Evolutionary conservation across 2,888 invertebrate species (phyloP).

Genomic region (Calameuta filiformis): DNA sequence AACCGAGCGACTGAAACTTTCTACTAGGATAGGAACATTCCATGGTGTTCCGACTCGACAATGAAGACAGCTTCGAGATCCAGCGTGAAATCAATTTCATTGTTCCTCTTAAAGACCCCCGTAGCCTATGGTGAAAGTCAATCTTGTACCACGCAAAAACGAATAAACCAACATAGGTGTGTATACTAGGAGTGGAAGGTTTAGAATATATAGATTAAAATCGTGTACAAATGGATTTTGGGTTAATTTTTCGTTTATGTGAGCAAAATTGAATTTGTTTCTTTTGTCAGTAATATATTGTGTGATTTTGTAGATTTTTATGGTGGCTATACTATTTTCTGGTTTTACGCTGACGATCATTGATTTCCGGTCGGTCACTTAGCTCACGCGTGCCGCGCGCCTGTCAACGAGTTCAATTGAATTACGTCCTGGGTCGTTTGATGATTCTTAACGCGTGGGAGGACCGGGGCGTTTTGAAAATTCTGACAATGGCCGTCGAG

Average conservation of each 20-base stretch:
- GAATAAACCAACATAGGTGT: background rate
- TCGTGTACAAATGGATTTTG: background rate
- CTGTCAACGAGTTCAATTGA: background rate
- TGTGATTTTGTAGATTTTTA: background rate
- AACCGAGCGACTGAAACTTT: background rate
- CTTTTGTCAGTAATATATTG: background rate
- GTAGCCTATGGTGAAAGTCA: background rate
- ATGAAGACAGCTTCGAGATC: slow-evolving; percentile 1
- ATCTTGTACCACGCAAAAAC: background rate
- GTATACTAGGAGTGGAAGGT: background rate
- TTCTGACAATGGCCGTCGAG: background rate
- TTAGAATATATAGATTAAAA: background rate
- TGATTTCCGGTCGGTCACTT: background rate
- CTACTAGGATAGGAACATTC: background rate
- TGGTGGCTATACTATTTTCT: background rate
- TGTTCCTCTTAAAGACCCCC: background rate
- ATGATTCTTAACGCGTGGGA: background rate
- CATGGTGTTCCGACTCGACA: background rate
- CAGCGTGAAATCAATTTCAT: slow-evolving; percentile 8
- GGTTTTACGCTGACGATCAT: background rate
- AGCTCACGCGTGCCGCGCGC: background rate
- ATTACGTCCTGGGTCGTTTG: background rate
- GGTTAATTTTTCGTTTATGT: background rate
- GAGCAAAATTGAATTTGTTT: background rate
- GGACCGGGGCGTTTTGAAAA: background rate